Evolutionary conservation across 2,888 invertebrate species (phyloP).

Genomic region (Prenolepis imparis): DNA sequence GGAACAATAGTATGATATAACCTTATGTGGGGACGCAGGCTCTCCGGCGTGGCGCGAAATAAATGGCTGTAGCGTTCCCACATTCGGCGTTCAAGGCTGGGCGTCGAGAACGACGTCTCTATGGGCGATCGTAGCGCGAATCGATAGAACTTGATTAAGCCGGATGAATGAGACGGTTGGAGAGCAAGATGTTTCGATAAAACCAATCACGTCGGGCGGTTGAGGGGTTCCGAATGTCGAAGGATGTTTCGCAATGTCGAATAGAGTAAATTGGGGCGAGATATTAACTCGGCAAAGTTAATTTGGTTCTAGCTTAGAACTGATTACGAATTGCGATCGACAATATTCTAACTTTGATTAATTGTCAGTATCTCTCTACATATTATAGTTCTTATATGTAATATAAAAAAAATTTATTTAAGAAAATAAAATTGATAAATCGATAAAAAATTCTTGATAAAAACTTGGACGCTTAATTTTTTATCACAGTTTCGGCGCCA

Average conservation of each 20-base stretch:
- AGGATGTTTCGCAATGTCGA: not conserved
- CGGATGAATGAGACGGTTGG: slow-evolving; percentile 61
- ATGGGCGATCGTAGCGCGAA: not conserved
- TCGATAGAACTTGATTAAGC: slow-evolving; percentile 6
- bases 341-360: not conserved
- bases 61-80: slow-evolving; percentile 90
- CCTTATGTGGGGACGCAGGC: slow-evolving; percentile 96
- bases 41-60: slow-evolving; percentile 92
- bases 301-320: not conserved
- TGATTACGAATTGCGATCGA: not conserved
- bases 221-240: not conserved
- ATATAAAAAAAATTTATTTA: not conserved
- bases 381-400: not conserved
- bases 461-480: not conserved
- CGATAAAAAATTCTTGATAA: not conserved
- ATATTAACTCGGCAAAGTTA: slow-evolving; percentile 2
- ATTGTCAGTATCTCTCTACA: not conserved
- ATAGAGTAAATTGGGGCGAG: slow-evolving; percentile 1
- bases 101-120: slow-evolving; percentile 44
- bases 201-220: not conserved
- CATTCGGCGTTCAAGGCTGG: slow-evolving; percentile 69
- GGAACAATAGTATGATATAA: slow-evolving; percentile 98
- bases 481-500: not conserved
- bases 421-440: not conserved
- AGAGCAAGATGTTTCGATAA: slow-evolving; percentile 67